These are phyloP conservation scores for Julus scandinavius DNA, from an alignment of 2,888 invertebrate genomes.

Conservation along the genomic window DNA sequence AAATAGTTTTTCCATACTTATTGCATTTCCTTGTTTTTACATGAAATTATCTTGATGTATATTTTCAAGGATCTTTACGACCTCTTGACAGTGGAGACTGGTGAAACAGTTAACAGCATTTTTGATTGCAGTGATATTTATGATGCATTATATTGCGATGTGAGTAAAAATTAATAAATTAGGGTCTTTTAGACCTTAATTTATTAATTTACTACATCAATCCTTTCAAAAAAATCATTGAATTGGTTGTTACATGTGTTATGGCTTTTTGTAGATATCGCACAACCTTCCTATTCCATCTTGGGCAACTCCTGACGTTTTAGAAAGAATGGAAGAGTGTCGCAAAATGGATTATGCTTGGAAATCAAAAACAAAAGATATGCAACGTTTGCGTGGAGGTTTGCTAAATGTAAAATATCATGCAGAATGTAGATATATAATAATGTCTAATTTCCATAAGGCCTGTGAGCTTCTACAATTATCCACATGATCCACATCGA, in stretches of 20 bases:
- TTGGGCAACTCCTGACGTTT: slow-evolving; percentile 43
- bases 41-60: background rate
- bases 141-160: slow-evolving; percentile 12
- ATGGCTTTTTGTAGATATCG: background rate
- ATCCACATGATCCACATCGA: no score
- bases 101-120: slow-evolving; percentile 46
- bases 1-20: background rate
- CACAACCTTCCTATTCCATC: slow-evolving; percentile 46
- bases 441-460: no score
- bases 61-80: slow-evolving; percentile 48
- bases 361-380: slow-evolving; percentile 46
- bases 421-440: no score
- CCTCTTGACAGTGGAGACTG: slow-evolving; percentile 36
- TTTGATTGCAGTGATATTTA: slow-evolving; percentile 47
- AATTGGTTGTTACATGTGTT: no score
- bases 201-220: no score
- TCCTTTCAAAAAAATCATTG: no score
- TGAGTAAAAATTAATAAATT: background rate
- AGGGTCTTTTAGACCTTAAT: no score
- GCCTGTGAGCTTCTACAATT: background rate
- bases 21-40: no score
- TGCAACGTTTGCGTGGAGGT: slow-evolving; percentile 48
- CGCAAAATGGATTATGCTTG: slow-evolving; percentile 10
- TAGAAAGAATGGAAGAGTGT: slow-evolving; percentile 33
- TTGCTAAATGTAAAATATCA: no score